Evolutionary conservation across 1,140 invertebrate species (phyloP).

Genomic region (Centruroides vittatus): DNA sequence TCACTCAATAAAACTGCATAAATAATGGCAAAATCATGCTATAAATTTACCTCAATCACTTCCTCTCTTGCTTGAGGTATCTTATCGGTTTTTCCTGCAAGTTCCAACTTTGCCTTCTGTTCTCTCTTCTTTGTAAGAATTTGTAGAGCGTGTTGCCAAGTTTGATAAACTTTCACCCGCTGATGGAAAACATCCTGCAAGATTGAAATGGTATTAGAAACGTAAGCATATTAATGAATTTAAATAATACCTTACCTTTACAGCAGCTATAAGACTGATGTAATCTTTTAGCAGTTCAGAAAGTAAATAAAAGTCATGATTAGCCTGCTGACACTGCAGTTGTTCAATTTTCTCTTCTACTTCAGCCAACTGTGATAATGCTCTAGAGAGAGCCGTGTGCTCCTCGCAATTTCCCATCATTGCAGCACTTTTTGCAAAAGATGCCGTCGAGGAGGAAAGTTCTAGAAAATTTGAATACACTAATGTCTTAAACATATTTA

Average conservation of each 20-base stretch:
- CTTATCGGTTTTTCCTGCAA: conserved; percentile 74
- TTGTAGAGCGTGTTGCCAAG: conserved; percentile 92
- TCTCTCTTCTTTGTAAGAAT: conserved; percentile 90
- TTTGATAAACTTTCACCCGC: conserved; percentile 92
- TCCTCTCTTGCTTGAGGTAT: conserved; percentile 75
- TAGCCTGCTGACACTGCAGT: conserved; percentile 77
- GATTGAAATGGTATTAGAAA: conserved; percentile 13
- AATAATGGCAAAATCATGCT: neutral
- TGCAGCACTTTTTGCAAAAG: conserved; percentile 73
- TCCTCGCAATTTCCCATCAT: conserved; percentile 90
- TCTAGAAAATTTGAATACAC: conserved; percentile 36
- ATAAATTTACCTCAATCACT: conserved; percentile 61
- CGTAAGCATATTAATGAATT: neutral
- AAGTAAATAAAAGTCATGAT: conserved; percentile 85
- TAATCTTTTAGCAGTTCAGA: conserved; percentile 93
- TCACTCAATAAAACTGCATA: neutral
- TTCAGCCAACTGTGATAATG: conserved; percentile 83
- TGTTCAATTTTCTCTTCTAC: conserved; percentile 81
- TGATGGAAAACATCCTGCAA: conserved; percentile 88
- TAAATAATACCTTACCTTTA: conserved; percentile 47
- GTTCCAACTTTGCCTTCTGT: conserved; percentile 77
- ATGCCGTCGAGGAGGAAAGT: conserved; percentile 57
- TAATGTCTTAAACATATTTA: neutral
- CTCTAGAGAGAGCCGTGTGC: conserved; percentile 79
- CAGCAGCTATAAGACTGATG: conserved; percentile 75